A percentile compares a stretch with the other conserved stretches of the same genome.
Evolutionary conservation across 1,140 invertebrate species (phyloP).

Genomic region (Onthophagus taurus): DNA sequence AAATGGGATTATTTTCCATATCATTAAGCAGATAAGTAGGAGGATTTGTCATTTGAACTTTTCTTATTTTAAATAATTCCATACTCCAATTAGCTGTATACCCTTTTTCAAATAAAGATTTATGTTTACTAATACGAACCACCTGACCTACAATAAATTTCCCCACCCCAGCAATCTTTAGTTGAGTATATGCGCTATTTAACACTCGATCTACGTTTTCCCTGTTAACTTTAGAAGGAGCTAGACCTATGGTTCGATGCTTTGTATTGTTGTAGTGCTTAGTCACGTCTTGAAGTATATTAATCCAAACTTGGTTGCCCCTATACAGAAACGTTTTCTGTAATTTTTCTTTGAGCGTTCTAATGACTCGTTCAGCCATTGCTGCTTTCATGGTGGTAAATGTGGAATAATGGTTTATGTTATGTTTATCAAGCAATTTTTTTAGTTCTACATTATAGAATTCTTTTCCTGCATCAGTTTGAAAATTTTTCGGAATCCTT

Average conservation of each 20-base stretch:
- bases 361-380: slow-evolving; percentile 37
- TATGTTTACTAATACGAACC: slow-evolving; percentile 18
- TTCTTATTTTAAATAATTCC: slow-evolving; percentile 29
- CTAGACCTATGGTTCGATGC: slow-evolving; percentile 15
- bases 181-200: slow-evolving; percentile 7
- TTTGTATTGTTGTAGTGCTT: slow-evolving; percentile 16
- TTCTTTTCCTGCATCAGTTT: slow-evolving; percentile 34
- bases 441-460: slow-evolving; percentile 29
- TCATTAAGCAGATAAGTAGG: slow-evolving; percentile 23
- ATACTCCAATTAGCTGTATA: slow-evolving; percentile 29
- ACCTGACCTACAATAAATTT: slow-evolving; percentile 16
- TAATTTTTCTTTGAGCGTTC: slow-evolving; percentile 30
- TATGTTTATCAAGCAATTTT: slow-evolving; percentile 26
- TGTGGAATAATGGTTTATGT: slow-evolving; percentile 34
- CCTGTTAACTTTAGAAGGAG: slow-evolving; percentile 12
- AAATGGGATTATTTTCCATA: slow-evolving; percentile 16
- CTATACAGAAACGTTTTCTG: slow-evolving; percentile 5
- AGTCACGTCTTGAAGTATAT: slow-evolving; percentile 10
- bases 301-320: slow-evolving; percentile 5
- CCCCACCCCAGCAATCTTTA: slow-evolving; percentile 4
- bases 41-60: slow-evolving; percentile 24
- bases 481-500: slow-evolving; percentile 20
- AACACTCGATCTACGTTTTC: slow-evolving; percentile 7
- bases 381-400: slow-evolving; percentile 34
- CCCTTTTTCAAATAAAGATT: slow-evolving; percentile 28